phyloP scores from a whole-genome alignment of 2,797 vertebrate genomes.

The Xyrichtys novacula region DNA sequence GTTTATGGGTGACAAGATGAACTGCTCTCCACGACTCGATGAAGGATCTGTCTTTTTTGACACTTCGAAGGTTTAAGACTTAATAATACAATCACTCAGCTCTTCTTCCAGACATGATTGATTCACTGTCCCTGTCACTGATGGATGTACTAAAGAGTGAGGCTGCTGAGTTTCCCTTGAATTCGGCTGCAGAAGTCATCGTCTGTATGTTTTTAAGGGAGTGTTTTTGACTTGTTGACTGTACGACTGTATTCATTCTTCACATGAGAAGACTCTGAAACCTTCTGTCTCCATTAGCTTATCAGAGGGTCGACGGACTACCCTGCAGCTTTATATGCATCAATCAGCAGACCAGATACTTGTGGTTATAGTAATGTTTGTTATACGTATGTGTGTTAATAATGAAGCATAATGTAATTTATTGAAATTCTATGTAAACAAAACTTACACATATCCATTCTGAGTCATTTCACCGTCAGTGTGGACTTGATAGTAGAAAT shows the following conservation, averaged over 20 bases:
- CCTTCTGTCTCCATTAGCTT: slow-evolving; percentile 46
- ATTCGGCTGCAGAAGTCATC: slow-evolving; percentile 29
- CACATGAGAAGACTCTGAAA: slow-evolving; percentile 39
- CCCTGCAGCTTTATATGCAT: slow-evolving; percentile 76
- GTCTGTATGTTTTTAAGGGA: slow-evolving; percentile 27
- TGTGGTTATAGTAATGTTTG: slow-evolving; percentile 85
- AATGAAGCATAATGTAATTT: slow-evolving; percentile 83
- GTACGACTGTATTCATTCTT: slow-evolving; percentile 29
- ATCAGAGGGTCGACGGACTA: slow-evolving; percentile 48
- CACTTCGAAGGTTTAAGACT: slow-evolving; percentile 63
- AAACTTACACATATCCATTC: slow-evolving; percentile 64
- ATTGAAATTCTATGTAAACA: slow-evolving; percentile 78
- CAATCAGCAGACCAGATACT: slow-evolving; percentile 86
- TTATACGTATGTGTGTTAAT: slow-evolving; percentile 80
- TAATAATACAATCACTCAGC: slow-evolving; percentile 51
- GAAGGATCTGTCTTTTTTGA: slow-evolving; percentile 60
- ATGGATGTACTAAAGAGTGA: slow-evolving; percentile 38
- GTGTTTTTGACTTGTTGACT: slow-evolving; percentile 36
- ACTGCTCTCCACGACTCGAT: slow-evolving; percentile 50
- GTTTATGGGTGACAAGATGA: slow-evolving; percentile 48
- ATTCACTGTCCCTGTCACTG: slow-evolving; percentile 55
- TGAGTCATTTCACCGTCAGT: slow-evolving; percentile 70
- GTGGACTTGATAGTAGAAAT: slow-evolving; percentile 54
- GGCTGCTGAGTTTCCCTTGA: slow-evolving; percentile 31
- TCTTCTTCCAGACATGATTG: slow-evolving; percentile 51